Evolutionary conservation across 2,797 vertebrate species (phyloP).

Genomic region (Anas bahamensis): DNA sequence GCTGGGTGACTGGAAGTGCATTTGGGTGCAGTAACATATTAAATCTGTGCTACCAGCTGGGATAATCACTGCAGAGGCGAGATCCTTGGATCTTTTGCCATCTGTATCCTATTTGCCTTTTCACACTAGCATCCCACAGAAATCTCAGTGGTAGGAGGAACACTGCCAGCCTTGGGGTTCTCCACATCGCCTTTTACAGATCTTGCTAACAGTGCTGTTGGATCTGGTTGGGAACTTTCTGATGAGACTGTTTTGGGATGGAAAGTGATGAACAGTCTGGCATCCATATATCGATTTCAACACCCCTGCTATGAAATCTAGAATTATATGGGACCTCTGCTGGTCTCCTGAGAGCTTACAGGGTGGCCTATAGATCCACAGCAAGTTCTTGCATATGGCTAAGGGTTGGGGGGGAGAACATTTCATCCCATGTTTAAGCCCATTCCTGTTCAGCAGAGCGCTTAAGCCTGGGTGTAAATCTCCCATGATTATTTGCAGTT

Average conservation of each 20-base stretch:
- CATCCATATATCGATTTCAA: constrained; percentile 52
- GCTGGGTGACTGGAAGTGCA: not conserved
- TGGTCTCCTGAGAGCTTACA: constrained; percentile 34
- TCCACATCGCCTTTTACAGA: not conserved
- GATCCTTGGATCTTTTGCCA: not conserved
- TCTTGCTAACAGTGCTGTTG: not conserved
- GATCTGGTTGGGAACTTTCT: constrained; percentile 3
- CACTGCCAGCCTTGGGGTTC: not conserved
- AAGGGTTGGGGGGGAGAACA: not conserved
- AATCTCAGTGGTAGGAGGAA: not conserved
- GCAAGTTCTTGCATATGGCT: not conserved
- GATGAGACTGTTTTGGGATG: not conserved
- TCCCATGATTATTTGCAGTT: not conserved
- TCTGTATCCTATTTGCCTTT: not conserved
- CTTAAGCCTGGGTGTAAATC: constrained; percentile 21
- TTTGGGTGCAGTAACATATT: not conserved
- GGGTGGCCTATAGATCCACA: constrained; percentile 51
- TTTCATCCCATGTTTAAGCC: constrained; percentile 11
- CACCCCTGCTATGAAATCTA: constrained; percentile 18
- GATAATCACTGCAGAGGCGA: not conserved
- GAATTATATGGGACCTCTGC: constrained; percentile 29
- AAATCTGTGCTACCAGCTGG: not conserved
- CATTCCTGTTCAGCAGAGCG: not conserved
- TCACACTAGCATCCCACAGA: not conserved
- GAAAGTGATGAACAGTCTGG: constrained; percentile 44